These are phyloP conservation scores for Hycleus cichorii DNA, from an alignment of 1,140 invertebrate species.

Conservation along the genomic window DNA sequence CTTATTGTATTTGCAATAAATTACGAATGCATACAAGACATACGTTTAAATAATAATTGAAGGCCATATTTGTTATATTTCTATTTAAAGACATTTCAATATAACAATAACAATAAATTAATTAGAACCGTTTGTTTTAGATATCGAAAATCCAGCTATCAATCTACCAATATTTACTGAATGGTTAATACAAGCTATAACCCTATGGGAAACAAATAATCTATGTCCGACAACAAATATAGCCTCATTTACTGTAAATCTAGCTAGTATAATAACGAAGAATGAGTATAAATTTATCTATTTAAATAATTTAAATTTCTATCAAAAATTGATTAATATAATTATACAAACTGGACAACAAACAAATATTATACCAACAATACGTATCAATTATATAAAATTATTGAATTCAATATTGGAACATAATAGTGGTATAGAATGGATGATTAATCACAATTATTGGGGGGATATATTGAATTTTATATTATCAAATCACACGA, in stretches of 20 bases:
- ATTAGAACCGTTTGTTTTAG: slow-evolving; percentile 4
- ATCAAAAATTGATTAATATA: slow-evolving; percentile 36
- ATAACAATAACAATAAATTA: background rate
- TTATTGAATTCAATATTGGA: slow-evolving; percentile 47
- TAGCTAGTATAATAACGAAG: slow-evolving; percentile 41
- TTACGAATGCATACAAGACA: background rate
- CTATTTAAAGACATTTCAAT: background rate
- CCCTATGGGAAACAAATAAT: slow-evolving; percentile 24
- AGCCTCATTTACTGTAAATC: slow-evolving; percentile 42
- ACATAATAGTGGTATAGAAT: slow-evolving; percentile 49
- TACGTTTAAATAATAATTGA: background rate
- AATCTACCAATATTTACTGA: slow-evolving; percentile 20
- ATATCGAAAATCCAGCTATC: background rate
- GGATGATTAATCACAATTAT: slow-evolving; percentile 45
- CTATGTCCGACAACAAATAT: slow-evolving; percentile 39
- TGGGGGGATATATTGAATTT: slow-evolving; percentile 51
- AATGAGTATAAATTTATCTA: slow-evolving; percentile 40
- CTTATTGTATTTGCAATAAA: too few relatives aligned
- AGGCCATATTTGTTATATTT: background rate
- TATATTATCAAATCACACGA: slow-evolving; percentile 51
- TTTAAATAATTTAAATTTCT: slow-evolving; percentile 38
- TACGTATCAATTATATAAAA: slow-evolving; percentile 54
- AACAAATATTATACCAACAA: slow-evolving; percentile 42
- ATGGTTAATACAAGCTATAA: slow-evolving; percentile 22
- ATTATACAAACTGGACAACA: slow-evolving; percentile 32